A percentile compares a stretch with the other conserved stretches of the same genome.
These are phyloP conservation scores for Phrynocephalus vlangalii DNA, from an alignment of 2,797 vertebrate species.

Conservation along the genomic window DNA sequence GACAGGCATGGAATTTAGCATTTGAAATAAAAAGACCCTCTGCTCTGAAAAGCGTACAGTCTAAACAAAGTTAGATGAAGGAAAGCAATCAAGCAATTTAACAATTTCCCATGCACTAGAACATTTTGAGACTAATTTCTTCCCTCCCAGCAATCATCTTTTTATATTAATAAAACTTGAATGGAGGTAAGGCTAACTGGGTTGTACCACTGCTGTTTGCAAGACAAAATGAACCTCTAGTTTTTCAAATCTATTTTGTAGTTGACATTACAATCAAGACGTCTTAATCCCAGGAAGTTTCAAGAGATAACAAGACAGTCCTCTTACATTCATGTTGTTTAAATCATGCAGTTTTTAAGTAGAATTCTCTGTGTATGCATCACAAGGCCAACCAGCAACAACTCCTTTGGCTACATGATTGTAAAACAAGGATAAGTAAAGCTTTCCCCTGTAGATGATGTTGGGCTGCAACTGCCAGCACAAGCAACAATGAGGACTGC, in stretches of 20 bases:
- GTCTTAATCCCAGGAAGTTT: not conserved
- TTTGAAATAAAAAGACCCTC: not conserved
- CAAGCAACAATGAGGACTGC: too few relatives aligned
- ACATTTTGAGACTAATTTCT: not conserved
- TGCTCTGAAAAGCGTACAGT: slow-evolving; percentile 7
- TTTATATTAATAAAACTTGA: not conserved
- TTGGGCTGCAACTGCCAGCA: too few relatives aligned
- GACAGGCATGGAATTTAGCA: not conserved
- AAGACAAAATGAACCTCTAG: not conserved
- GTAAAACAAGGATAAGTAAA: not conserved
- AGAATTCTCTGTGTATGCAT: not conserved
- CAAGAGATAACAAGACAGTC: not conserved
- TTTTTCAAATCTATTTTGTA: not conserved
- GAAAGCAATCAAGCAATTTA: not conserved
- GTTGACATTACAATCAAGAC: not conserved
- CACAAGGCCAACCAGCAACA: not conserved
- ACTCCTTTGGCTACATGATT: not conserved
- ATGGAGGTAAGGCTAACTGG: not conserved
- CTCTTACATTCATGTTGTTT: not conserved
- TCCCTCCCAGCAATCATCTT: not conserved
- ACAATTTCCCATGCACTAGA: not conserved
- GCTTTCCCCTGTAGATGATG: too few relatives aligned
- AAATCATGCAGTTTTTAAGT: not conserved
- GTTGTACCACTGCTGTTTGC: not conserved
- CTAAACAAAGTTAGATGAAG: not conserved